Evolutionary conservation across 2,888 invertebrate genomes (phyloP), one percentile per base, ranked within the genome.

Genomic region (Sphaeridia pumilis): DNA sequence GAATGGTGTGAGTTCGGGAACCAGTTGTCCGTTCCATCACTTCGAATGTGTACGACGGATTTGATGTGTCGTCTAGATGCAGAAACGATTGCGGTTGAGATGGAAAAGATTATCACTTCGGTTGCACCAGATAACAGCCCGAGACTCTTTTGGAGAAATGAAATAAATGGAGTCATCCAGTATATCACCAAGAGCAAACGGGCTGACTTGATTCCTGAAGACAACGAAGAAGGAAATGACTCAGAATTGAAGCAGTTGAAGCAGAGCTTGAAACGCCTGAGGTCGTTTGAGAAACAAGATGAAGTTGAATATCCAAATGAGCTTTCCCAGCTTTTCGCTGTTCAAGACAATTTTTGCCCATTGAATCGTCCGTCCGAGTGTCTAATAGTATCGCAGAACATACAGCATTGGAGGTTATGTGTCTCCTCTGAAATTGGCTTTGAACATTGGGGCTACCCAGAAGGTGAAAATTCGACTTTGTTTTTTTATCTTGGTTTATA

Each of bases 1-100:
- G 69, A 73, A 24, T 82, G 82, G 81, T 71, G 81, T 54, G 74
- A 78, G 52, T 79, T 76, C 68, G 81, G 78, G 26, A 65, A 73
- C 38, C 70, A 71, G 21, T 67, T 78, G 21, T 70, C 71, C 48
- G 78, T 77, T 1, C 78, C 82, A 10, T 74, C 82, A 2, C 42
- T 65, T 1, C 53, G 65, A 17, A 46, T 58, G 2, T 54, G 56
- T 12, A 45, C 54, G 4, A 43, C 60, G 17, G 41, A 47, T 7
- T 47, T 62, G 12, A 47, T 55, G 14, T 64, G 56, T 25, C 57
- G 57, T 7, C 63, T 61, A 26, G 53, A 61, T 22, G 56, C 62
- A 1, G 61, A 60, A 4, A 54, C 58, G 17, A 55, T 61, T 24
- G 54, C 60, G 1, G 53, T 54, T 21, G 64, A 66, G 46, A 47